These are phyloP conservation scores for human (Homo sapiens) DNA, from an alignment of 2,113 vertebrate genomes.

Conservation along the genomic window GRCh38 chr3:171771501-171772000, in stretches of 20 bases:
- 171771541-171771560: not conserved
- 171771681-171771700: not conserved
- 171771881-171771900: not conserved
- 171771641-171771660: fast-evolving
- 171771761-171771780: not conserved
- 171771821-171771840: not conserved
- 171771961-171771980: not conserved
- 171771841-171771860: not conserved
- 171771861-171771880: not conserved
- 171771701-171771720: not conserved
- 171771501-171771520: not conserved
- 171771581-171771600: not conserved
- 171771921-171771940: not conserved
- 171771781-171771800: not conserved
- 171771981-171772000: not conserved
- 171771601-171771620: not conserved
- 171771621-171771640: not conserved
- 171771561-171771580: not conserved
- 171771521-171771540: not conserved
- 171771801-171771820: not conserved
- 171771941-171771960: not conserved
- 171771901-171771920: slow-evolving; percentile 12
- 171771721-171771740: not conserved
- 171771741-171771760: not conserved
- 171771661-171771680: not conserved